Percentiles rank a stretch among this genome's conserved stretches.
Evolutionary conservation across 2,888 invertebrate genomes (phyloP).

Genomic region (Mythimna albipuncta): DNA sequence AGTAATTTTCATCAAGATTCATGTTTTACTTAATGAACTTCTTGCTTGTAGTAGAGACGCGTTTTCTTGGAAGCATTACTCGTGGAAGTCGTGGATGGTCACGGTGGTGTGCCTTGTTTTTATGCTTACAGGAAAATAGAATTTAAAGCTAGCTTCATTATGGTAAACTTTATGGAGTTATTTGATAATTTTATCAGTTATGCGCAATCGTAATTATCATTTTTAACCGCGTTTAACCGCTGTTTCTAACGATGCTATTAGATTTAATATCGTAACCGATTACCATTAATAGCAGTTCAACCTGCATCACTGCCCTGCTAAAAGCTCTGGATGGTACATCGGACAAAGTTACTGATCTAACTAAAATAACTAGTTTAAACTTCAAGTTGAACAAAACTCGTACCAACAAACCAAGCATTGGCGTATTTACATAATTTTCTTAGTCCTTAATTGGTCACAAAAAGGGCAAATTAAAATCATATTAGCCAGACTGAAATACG

Average conservation of each 20-base stretch:
- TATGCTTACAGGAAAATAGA: constrained; percentile 28
- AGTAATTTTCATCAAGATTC: constrained; percentile 84
- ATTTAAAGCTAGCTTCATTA: constrained; percentile 39
- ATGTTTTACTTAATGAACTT: constrained; percentile 79
- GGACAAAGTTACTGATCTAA: constrained; percentile 9
- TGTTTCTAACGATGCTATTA: constrained; percentile 31
- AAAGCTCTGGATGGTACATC: constrained; percentile 5
- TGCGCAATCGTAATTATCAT: constrained; percentile 12
- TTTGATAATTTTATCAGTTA: constrained; percentile 20
- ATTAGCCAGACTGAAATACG: background rate
- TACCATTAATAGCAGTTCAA: constrained; percentile 18
- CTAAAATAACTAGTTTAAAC: background rate
- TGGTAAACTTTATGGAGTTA: constrained; percentile 27
- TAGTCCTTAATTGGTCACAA: background rate
- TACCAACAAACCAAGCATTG: background rate
- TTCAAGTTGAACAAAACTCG: background rate
- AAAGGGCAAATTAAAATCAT: constrained; percentile 16
- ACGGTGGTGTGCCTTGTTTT: constrained; percentile 42
- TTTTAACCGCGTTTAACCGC: constrained; percentile 11
- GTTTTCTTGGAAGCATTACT: constrained; percentile 61
- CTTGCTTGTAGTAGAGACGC: constrained; percentile 65
- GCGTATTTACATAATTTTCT: background rate
- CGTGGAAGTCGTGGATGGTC: constrained; percentile 31
- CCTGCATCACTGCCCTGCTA: constrained; percentile 4
- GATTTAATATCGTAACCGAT: constrained; percentile 30